Percentiles rank a stretch among this genome's conserved stretches.
Evolutionary conservation across 2,113 vertebrate species (phyloP).

Genomic region (Ciconia stormi): DNA sequence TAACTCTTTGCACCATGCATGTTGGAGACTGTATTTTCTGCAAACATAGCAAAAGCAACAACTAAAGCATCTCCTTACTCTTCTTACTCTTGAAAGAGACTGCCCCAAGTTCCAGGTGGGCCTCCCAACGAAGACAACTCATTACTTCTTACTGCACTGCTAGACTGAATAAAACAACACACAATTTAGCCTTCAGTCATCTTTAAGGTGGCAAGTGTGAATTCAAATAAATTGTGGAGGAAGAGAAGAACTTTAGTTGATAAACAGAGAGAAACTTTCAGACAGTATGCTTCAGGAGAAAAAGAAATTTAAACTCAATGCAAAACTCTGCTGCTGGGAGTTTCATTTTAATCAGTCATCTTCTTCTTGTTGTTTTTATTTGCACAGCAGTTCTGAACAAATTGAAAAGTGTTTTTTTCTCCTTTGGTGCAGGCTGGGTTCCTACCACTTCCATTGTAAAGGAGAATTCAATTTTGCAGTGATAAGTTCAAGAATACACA

Average conservation of each 20-base stretch:
- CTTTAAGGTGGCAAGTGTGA: neutral
- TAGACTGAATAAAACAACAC: neutral
- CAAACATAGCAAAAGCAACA: neutral
- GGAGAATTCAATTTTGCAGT: conserved; percentile 11
- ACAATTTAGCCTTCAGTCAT: neutral
- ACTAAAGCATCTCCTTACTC: neutral
- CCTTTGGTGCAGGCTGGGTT: neutral
- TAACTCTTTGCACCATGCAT: neutral
- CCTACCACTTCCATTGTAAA: neutral
- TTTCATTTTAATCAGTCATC: conserved; percentile 39
- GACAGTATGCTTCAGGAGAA: neutral
- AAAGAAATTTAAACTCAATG: neutral
- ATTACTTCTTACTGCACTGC: neutral
- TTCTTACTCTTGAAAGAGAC: neutral
- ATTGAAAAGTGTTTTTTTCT: conserved; percentile 21
- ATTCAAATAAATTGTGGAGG: neutral
- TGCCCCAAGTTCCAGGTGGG: neutral
- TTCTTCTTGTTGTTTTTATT: conserved; percentile 40
- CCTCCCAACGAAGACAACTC: neutral
- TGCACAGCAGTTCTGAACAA: conserved; percentile 34
- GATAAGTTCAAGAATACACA: conserved; percentile 11
- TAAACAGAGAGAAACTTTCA: conserved; percentile 4
- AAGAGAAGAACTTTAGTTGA: neutral
- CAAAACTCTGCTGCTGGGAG: neutral
- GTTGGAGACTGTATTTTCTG: neutral